Conservation (phyloP, 2,888 invertebrate genomes). For the Pachydiplax longipennis region DNA sequence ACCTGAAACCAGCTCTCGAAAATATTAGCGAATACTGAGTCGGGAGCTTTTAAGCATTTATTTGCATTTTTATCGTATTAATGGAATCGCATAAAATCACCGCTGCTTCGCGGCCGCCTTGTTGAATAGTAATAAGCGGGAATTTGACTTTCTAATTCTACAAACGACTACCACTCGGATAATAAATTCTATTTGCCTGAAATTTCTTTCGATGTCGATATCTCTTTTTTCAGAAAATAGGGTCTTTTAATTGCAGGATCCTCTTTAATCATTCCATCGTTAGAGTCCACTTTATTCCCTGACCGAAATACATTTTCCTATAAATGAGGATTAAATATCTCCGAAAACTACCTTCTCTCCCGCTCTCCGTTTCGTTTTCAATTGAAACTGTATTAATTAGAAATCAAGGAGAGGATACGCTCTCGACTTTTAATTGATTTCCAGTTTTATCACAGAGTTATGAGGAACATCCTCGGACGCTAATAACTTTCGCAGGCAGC, state of each 20-base stretch:
- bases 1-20: neutral
- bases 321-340: too few species aligned
- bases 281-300: neutral
- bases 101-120: neutral
- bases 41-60: neutral
- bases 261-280: neutral
- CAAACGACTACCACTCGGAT: neutral
- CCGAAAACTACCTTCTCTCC: too few species aligned
- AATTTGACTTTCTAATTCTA: conserved; percentile 33
- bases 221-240: neutral
- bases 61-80: conserved; percentile 29
- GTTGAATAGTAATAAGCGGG: conserved; percentile 25
- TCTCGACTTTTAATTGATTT: too few species aligned
- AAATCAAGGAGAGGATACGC: too few species aligned
- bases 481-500: too few species aligned
- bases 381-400: too few species aligned
- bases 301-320: neutral
- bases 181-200: neutral
- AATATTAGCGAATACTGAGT: neutral
- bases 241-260: neutral
- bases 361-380: too few species aligned
- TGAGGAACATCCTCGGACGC: too few species aligned
- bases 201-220: neutral
- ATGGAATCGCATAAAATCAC: neutral
- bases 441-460: too few species aligned